These are phyloP conservation scores for Onychomys torridus DNA, from an alignment of 2,797 vertebrate genomes.

Conservation along the genomic window DNA sequence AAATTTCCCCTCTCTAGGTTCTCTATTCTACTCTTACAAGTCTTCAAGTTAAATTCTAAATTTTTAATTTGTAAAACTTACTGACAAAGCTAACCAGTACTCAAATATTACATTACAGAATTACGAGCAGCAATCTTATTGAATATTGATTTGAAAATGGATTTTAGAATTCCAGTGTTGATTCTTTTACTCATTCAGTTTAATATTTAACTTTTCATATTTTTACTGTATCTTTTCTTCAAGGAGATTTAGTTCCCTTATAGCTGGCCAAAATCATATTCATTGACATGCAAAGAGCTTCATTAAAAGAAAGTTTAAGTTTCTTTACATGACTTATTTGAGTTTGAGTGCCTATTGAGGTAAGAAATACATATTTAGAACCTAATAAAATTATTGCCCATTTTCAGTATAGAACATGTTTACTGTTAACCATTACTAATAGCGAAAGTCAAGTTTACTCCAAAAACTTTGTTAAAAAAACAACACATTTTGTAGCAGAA, in stretches of 20 bases:
- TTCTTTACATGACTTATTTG: background rate
- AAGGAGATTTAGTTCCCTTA: background rate
- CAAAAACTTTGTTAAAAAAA: background rate
- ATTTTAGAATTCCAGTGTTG: background rate
- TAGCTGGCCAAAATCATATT: background rate
- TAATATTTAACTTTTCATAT: background rate
- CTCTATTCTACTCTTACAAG: conserved; percentile 1
- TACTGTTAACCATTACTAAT: background rate
- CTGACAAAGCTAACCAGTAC: background rate
- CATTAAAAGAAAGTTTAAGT: background rate
- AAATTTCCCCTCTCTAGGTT: background rate
- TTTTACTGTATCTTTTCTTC: background rate
- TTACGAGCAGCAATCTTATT: background rate
- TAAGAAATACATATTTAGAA: background rate
- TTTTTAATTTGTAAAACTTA: conserved; percentile 20
- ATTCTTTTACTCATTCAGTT: background rate
- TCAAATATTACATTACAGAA: background rate
- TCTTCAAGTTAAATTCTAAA: background rate
- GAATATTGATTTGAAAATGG: conserved; percentile 21
- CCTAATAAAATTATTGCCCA: background rate
- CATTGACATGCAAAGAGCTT: background rate
- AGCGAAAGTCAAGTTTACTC: background rate
- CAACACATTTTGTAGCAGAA: background rate
- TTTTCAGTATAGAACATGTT: background rate
- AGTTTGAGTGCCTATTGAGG: background rate